Base-by-base conservation (phyloP, 1,140 invertebrate species). In the Listronotus bonariensis region DNA sequence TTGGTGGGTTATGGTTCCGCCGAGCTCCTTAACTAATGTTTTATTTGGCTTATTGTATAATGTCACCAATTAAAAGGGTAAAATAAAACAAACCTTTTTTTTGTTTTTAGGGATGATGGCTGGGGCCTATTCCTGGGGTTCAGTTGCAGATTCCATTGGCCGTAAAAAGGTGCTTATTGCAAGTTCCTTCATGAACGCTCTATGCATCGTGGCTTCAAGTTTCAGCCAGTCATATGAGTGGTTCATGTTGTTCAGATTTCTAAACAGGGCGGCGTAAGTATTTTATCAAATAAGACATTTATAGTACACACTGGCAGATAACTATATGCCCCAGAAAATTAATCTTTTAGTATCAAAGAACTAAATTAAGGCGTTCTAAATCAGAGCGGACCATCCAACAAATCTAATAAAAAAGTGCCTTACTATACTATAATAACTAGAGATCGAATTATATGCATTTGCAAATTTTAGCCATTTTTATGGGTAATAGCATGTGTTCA, bases 181-280 rank as follows among this genome's bases (percentile, higher is more conserved):
- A 67, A 94, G 94, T 65, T 92, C 93, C 59, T 87, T 93, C 70
- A 90, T 95, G 83, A 95, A 96, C 80, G 93, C 88, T 54, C 74
- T 95, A 11, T 94, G 92, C 76, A 94, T 92, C 69, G 88, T 95
- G 46, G 87, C 89, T 42, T 95, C 92, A 32, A 93, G 92, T 74
- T 91, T 94, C 80, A 90, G 89, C 70, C 93, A 95, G 80, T 86
- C 85, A 62, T 96, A 92, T 80, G 88, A 87, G 79, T 83, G 92
- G 49, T 95, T 96, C 80, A 89, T 95, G 86, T 78, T 95, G 41
- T 92, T 94, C 79, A 85, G 93, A 74, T 93, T 96, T 72, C 84
- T 95, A 71, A 95, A 94, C 77, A 93, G 93, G 64, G 90, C 93
- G 75, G 93, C 93, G 93, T 95, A 84, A 92, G 91, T 90, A 65